Evolutionary conservation across 92 coral and sea anemone genomes (phyloP).

Genomic region (Phenganax stokvisi): DNA sequence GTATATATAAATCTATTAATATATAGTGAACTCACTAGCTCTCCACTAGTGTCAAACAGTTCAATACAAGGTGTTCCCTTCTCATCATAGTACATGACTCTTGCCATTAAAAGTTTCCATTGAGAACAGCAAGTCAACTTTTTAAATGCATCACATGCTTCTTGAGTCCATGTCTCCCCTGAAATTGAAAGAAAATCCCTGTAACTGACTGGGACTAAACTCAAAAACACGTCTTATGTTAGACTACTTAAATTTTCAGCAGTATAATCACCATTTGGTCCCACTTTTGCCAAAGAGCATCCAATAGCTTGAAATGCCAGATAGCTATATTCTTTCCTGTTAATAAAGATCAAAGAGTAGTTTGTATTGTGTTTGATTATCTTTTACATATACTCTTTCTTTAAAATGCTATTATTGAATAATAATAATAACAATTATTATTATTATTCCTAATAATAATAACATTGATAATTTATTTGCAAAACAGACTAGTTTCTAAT

Average conservation of each 20-base stretch:
- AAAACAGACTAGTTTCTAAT: no score
- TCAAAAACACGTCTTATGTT: no score
- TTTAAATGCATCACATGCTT: constrained; percentile 64
- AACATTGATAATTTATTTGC: no score
- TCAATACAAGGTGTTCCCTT: constrained; percentile 65
- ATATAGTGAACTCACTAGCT: not conserved
- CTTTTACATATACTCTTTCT: no score
- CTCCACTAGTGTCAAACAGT: constrained; percentile 66
- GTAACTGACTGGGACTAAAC: not conserved
- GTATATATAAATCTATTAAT: not conserved
- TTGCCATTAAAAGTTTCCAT: constrained; percentile 80
- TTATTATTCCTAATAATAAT: no score
- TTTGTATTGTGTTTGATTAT: no score
- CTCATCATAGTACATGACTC: constrained; percentile 61
- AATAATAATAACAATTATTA: no score
- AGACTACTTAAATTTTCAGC: not conserved
- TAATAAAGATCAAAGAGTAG: not conserved
- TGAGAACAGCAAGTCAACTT: constrained; percentile 72
- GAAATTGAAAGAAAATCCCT: not conserved
- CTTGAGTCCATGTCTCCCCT: constrained; percentile 70
- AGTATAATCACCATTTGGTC: constrained; percentile 62
- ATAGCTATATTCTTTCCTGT: constrained; percentile 54
- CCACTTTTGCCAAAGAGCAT: constrained; percentile 62
- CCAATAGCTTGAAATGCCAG: constrained; percentile 92
- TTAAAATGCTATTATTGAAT: no score